Base-by-base conservation (phyloP, 2,113 vertebrate species). In the Deroptyus accipitrinus region DNA sequence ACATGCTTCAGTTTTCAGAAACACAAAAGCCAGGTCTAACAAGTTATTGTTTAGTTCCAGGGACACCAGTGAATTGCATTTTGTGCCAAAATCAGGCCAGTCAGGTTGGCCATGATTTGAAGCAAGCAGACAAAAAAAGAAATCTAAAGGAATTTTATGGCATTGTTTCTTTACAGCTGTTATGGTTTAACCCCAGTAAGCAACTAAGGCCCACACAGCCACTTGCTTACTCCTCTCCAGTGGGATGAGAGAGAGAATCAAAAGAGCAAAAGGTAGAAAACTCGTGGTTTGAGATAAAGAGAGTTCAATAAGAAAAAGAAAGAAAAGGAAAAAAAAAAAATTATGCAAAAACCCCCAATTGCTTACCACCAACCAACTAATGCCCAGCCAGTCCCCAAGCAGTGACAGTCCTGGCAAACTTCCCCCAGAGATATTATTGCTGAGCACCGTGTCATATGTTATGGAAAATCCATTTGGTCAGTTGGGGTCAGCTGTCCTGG, bases 221-320 rank as follows among this genome's bases (percentile, higher is more conserved):
- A 68, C 18, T 72, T 52, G 7, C 14, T 63, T 3, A 1, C 9
- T 67, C 27, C 11, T 79, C 23, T 51, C 24, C 0, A 0, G 10
- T 52, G 28, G 57, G 27, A 59, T 5, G 3, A 12, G 31, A 35
- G 30, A 82, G 5, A 78, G 28, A 78, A 78, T 39, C 12, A 52
- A 69, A 90, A 52, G 12, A 61, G 15, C 1, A 75, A 80, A 91
- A 24, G 4, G 18, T 46, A 57, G 12, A 94, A 64, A 83, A 64
- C 11, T 63, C 9, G 1, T 41, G 8, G 14, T 4, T 41, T 79
- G 11, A 67, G 23, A 59, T 20, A 84, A 70, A 78, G 24, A 33
- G 7, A 49, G 13, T 30, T 84, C 33, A 70, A 81, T 22, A 61
- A 42, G 13, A 33, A 46, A 74, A 78, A 37, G 8, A 44, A 64